Conservation (phyloP, 1,140 invertebrate species). For the Drosophila novamexicana region DNA sequence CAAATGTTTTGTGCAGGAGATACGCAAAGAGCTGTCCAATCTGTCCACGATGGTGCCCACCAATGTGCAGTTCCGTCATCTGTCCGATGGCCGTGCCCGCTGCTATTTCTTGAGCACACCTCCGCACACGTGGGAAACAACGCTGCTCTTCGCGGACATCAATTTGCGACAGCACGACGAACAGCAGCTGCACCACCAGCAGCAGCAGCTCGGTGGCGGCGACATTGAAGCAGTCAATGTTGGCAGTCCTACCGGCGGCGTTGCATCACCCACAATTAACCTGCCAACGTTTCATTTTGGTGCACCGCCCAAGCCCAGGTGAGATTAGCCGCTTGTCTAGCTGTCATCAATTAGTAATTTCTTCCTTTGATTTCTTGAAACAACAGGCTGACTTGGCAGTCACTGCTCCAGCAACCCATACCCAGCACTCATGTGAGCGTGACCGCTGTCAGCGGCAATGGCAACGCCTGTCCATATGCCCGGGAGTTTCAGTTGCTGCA, state of each 20-base stretch:
- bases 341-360: neutral
- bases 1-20: constrained; percentile 91
- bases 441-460: constrained; percentile 83
- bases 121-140: constrained; percentile 94
- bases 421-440: constrained; percentile 86
- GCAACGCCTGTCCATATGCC: constrained; percentile 85
- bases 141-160: constrained; percentile 93
- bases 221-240: constrained; percentile 14
- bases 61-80: constrained; percentile 91
- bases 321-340: neutral
- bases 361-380: neutral
- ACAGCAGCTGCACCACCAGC: constrained; percentile 32
- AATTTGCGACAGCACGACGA: constrained; percentile 77
- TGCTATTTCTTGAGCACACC: constrained; percentile 96
- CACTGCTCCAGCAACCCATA: constrained; percentile 90
- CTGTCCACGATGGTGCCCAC: constrained; percentile 91
- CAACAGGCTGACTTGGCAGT: constrained; percentile 88
- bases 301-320: constrained; percentile 57
- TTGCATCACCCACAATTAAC: constrained; percentile 48
- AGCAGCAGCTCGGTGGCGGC: constrained; percentile 42
- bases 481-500: constrained; percentile 95
- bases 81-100: constrained; percentile 90
- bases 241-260: constrained; percentile 41
- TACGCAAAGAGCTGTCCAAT: constrained; percentile 90
- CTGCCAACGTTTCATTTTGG: constrained; percentile 47